Evolutionary conservation across 2,113 vertebrate species (phyloP).

Genomic region (Petrocephalus microphthalmus): DNA sequence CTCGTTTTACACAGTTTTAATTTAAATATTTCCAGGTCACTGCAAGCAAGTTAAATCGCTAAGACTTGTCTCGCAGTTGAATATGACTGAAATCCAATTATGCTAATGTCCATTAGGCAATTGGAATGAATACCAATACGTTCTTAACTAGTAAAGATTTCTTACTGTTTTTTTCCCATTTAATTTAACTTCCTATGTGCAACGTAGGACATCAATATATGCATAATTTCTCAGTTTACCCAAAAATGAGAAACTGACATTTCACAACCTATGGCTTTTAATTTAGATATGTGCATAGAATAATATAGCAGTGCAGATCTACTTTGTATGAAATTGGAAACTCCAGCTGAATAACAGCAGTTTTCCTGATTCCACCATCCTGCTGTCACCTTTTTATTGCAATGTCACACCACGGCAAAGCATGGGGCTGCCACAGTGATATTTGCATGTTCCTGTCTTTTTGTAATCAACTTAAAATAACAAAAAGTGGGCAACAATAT

Average conservation of each 20-base stretch:
- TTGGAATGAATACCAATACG: background rate
- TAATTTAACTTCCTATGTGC: background rate
- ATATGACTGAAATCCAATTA: constrained; percentile 19
- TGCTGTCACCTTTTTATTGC: background rate
- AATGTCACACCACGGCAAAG: background rate
- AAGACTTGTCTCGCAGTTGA: constrained; percentile 3
- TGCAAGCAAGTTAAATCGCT: constrained; percentile 8
- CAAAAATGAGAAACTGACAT: background rate
- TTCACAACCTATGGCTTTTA: constrained; percentile 1
- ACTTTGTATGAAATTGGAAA: background rate
- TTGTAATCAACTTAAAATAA: background rate
- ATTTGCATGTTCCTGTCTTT: background rate
- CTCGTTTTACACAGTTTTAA: constrained; percentile 3
- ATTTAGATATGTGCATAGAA: background rate
- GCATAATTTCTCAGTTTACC: background rate
- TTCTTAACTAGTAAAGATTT: background rate
- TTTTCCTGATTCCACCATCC: background rate
- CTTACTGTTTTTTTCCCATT: background rate
- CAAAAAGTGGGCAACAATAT: background rate
- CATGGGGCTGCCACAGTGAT: background rate
- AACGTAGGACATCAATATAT: background rate
- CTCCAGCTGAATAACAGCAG: background rate
- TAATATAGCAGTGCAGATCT: background rate
- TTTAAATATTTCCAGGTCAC: constrained; percentile 10
- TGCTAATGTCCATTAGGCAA: constrained; percentile 5